phyloP scores from a whole-genome alignment of 2,113 vertebrate genomes.

The Larimichthys polyactis region DNA sequence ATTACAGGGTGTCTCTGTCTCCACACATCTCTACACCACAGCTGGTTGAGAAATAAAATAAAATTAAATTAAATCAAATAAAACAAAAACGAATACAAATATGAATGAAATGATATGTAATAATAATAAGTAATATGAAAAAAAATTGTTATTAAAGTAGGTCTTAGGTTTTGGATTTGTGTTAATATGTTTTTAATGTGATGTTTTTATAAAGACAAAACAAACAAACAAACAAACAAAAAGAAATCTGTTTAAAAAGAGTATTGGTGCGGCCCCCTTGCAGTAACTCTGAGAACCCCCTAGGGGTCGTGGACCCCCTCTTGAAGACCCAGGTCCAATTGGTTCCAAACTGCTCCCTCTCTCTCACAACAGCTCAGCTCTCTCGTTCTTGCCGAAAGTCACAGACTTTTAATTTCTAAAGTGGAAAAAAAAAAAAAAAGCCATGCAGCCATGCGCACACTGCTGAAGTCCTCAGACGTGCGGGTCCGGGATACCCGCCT shows the following conservation, averaged over 20 bases:
- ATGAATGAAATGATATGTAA: not conserved
- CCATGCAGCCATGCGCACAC: not conserved
- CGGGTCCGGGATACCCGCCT: constrained; percentile 55
- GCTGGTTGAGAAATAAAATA: not conserved
- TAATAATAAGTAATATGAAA: not conserved
- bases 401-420: constrained; percentile 20
- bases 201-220: too few relatives aligned
- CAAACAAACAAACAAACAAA: too few relatives aligned
- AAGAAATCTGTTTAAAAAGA: too few relatives aligned
- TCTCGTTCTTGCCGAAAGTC: not conserved
- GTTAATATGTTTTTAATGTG: not conserved
- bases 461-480: not conserved
- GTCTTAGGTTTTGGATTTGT: not conserved
- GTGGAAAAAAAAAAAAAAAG: constrained; percentile 33
- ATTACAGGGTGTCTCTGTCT: not conserved
- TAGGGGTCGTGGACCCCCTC: too few relatives aligned
- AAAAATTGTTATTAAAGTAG: not conserved
- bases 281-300: too few relatives aligned
- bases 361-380: too few relatives aligned
- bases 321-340: too few relatives aligned
- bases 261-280: too few relatives aligned
- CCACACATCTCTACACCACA: too few relatives aligned
- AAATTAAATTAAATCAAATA: too few relatives aligned
- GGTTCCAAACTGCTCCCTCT: too few relatives aligned
- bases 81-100: not conserved